Conservation (phyloP, 2,797 vertebrate genomes). For the Phalloptychus januarius region DNA sequence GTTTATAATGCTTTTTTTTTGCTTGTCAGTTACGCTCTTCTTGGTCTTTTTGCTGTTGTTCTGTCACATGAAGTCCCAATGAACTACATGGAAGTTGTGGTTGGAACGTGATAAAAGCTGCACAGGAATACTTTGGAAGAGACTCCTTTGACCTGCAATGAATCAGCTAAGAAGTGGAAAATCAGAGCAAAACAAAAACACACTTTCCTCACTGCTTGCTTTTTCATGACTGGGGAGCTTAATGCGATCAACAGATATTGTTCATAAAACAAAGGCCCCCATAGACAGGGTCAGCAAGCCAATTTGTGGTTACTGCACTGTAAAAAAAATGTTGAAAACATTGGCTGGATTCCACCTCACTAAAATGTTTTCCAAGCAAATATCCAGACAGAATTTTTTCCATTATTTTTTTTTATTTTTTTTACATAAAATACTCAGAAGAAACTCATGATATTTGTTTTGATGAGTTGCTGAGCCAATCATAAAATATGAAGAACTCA, state of each 20-base stretch:
- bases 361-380: conserved; percentile 36
- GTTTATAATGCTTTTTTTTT: background rate
- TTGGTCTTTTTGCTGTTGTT: background rate
- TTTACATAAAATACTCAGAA: conserved; percentile 19
- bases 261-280: conserved; percentile 33
- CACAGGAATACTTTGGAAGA: background rate
- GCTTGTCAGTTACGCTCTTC: background rate
- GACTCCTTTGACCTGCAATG: background rate
- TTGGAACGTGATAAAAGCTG: background rate
- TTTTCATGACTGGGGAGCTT: conserved; percentile 31
- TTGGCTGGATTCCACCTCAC: conserved; percentile 25
- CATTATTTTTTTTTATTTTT: background rate
- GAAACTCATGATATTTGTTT: background rate
- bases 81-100: background rate
- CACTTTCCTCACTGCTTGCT: conserved; percentile 21
- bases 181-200: conserved; percentile 24
- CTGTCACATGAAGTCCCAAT: background rate
- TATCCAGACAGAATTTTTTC: conserved; percentile 3
- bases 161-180: background rate
- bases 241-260: conserved; percentile 35
- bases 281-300: conserved; percentile 31
- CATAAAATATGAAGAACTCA: conserved; percentile 8
- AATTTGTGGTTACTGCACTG: conserved; percentile 45
- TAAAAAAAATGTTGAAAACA: conserved; percentile 36
- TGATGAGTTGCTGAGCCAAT: background rate